phyloP scores from a whole-genome alignment of 2,797 vertebrate species.

The Poeciliopsis infans region DNA sequence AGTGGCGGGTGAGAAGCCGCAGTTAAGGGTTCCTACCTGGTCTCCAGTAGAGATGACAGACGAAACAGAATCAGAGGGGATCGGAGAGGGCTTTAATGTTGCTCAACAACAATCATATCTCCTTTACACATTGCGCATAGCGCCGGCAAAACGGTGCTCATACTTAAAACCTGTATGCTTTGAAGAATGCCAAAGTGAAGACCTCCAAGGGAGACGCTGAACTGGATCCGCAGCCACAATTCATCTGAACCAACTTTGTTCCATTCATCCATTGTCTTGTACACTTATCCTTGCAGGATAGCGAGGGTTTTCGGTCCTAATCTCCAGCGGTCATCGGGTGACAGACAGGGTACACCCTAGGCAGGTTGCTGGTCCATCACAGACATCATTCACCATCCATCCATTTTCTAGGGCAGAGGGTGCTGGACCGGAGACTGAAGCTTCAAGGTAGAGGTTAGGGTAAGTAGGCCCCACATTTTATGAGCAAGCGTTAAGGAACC shows the following conservation, averaged over 20 bases:
- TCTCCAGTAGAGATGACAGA: slow-evolving; percentile 73
- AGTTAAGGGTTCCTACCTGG: slow-evolving; percentile 80
- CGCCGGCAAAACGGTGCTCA: slow-evolving; percentile 46
- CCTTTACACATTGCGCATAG: slow-evolving; percentile 58
- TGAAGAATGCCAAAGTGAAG: slow-evolving; percentile 54
- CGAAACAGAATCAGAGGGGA: slow-evolving; percentile 63
- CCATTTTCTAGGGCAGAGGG: not conserved
- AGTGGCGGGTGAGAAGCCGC: slow-evolving; percentile 78
- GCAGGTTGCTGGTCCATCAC: too few relatives aligned
- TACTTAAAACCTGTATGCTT: slow-evolving; percentile 61
- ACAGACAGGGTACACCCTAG: too few relatives aligned
- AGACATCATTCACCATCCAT: not conserved
- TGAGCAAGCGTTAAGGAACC: not conserved
- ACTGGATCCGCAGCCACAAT: slow-evolving; percentile 6
- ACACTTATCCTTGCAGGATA: too few relatives aligned
- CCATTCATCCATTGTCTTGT: too few relatives aligned
- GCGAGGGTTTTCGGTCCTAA: too few relatives aligned
- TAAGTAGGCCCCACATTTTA: too few relatives aligned
- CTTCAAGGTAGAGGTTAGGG: too few relatives aligned
- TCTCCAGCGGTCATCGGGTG: too few relatives aligned
- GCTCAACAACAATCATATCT: slow-evolving; percentile 45
- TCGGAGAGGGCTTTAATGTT: slow-evolving; percentile 60
- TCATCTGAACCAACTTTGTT: slow-evolving; percentile 6
- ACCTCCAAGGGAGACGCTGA: slow-evolving; percentile 50
- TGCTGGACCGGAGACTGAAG: too few relatives aligned